Conservation (phyloP, 1,140 invertebrate species). For the Euura lappo region DNA sequence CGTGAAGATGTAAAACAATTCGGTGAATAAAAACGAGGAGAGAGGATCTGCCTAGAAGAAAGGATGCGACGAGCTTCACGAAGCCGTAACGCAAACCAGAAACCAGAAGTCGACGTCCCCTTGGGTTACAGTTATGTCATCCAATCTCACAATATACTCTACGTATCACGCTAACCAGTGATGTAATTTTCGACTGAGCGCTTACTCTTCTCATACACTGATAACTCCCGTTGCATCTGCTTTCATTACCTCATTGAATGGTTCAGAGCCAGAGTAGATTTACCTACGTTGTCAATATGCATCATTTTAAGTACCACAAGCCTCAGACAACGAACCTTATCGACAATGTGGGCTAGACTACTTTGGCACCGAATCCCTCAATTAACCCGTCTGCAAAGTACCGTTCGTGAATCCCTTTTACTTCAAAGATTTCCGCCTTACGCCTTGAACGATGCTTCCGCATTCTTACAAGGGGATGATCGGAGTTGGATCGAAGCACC, state of each 20-base stretch:
- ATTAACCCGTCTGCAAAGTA: background rate
- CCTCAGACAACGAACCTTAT: no score
- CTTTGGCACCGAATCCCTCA: background rate
- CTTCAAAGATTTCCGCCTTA: background rate
- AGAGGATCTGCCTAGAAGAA: background rate
- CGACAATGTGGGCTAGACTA: background rate
- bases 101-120: constrained; percentile 2
- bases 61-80: background rate
- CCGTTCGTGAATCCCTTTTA: background rate
- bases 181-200: background rate
- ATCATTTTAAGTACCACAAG: no score
- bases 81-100: constrained; percentile 4
- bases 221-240: no score
- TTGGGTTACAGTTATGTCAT: constrained; percentile 1
- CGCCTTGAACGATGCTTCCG: background rate
- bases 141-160: background rate
- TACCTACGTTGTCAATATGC: no score
- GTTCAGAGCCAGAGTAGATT: no score
- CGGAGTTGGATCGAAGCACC: background rate
- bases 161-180: background rate
- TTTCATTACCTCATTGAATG: no score
- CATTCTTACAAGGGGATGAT: background rate
- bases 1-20: no score
- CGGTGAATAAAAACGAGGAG: background rate
- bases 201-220: no score